Evolutionary conservation across 2,113 vertebrate species (phyloP).

Genomic region (Oceanodroma tethys): DNA sequence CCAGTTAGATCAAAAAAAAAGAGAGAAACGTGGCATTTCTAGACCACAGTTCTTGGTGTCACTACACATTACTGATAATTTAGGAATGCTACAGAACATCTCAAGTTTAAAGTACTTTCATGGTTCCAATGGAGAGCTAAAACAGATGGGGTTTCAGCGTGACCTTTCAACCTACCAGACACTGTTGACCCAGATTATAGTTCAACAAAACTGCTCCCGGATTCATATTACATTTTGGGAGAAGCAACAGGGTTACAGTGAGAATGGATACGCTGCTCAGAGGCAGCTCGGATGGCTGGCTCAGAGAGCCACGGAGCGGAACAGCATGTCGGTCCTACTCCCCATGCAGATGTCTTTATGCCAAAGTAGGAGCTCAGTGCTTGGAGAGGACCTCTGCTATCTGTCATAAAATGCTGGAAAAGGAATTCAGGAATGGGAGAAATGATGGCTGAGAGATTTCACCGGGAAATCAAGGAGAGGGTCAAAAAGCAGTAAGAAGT

Average conservation of each 20-base stretch:
- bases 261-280: background rate
- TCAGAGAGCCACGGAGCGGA: background rate
- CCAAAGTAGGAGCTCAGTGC: background rate
- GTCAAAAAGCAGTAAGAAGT: background rate
- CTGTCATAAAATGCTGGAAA: background rate
- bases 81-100: conserved; percentile 58
- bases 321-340: background rate
- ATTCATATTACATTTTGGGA: conserved; percentile 38
- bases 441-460: background rate
- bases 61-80: conserved; percentile 58
- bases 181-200: conserved; percentile 40
- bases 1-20: conserved; percentile 27
- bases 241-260: background rate
- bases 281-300: background rate
- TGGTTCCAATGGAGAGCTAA: conserved; percentile 55
- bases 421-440: background rate
- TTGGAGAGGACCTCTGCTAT: background rate
- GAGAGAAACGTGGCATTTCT: conserved; percentile 32
- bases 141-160: conserved; percentile 56
- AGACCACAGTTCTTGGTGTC: conserved; percentile 68
- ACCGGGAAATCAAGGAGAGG: background rate
- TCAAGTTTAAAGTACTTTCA: conserved; percentile 65
- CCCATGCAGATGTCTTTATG: background rate
- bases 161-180: conserved; percentile 64
- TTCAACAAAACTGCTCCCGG: conserved; percentile 44